Evolutionary conservation across 2,888 invertebrate species (phyloP).

Genomic region (Diarsia dahlii): DNA sequence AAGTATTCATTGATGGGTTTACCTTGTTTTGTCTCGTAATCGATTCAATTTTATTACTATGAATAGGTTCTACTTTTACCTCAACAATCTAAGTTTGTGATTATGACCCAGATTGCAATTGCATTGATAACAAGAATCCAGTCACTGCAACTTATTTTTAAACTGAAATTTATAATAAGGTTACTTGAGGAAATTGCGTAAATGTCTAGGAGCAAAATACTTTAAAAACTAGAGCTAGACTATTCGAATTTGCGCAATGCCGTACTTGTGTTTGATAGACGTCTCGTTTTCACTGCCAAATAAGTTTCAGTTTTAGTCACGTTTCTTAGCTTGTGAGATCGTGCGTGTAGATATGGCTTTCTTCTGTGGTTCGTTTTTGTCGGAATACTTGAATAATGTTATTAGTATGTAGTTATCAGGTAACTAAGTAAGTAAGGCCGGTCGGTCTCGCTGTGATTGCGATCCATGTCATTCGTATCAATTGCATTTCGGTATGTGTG

Average conservation of each 20-base stretch:
- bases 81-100: conserved; percentile 18
- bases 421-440: conserved; percentile 50
- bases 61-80: conserved; percentile 8
- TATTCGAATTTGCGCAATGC: conserved; percentile 16
- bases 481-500: conserved; percentile 66
- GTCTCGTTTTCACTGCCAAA: conserved; percentile 55
- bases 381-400: conserved; percentile 26
- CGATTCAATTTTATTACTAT: conserved; percentile 11
- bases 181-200: conserved; percentile 23
- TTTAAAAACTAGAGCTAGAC: conserved; percentile 18
- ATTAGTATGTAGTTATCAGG: conserved; percentile 38
- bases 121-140: conserved; percentile 18
- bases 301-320: conserved; percentile 72
- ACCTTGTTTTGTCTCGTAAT: conserved; percentile 22
- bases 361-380: conserved; percentile 59
- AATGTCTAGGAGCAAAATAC: conserved; percentile 24
- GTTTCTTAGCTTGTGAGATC: conserved; percentile 68
- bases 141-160: conserved; percentile 11
- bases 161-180: conserved; percentile 18
- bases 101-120: conserved; percentile 40
- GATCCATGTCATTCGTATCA: conserved; percentile 71
- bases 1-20: conserved; percentile 17
- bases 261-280: not conserved
- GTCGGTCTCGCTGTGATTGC: conserved; percentile 68
- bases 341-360: conserved; percentile 72